phyloP scores from a whole-genome alignment of 2,888 invertebrate species.

The Macrosoma leucophasiata region DNA sequence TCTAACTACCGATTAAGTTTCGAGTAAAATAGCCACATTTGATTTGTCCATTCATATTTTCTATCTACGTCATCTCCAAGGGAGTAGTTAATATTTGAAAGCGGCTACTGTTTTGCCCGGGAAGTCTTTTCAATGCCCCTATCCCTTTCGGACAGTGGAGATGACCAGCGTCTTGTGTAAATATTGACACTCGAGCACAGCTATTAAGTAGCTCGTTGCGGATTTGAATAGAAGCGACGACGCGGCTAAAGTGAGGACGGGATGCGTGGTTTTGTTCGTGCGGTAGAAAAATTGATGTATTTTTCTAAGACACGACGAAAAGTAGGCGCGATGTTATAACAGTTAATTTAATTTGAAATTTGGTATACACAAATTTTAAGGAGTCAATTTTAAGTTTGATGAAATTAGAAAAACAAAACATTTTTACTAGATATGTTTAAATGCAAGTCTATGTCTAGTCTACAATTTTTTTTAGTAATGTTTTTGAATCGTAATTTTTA shows the following conservation, averaged over 20 bases:
- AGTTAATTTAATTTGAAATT: too few species aligned
- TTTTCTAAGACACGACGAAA: too few species aligned
- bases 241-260: slow-evolving; percentile 29
- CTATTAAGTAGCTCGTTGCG: slow-evolving; percentile 67
- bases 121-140: slow-evolving; percentile 37
- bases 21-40: too few species aligned
- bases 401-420: neutral
- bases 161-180: slow-evolving; percentile 63
- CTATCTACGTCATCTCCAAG: slow-evolving; percentile 9
- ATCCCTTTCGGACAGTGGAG: slow-evolving; percentile 52
- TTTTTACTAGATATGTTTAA: too few species aligned
- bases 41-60: slow-evolving; percentile 21
- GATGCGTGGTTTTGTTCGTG: too few species aligned
- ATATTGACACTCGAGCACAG: slow-evolving; percentile 56
- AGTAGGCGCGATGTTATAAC: too few species aligned
- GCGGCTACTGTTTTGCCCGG: slow-evolving; percentile 42
- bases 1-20: too few species aligned
- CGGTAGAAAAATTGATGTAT: too few species aligned
- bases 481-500: too few species aligned
- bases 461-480: too few species aligned
- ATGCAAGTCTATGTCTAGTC: too few species aligned
- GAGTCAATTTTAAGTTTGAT: slow-evolving; percentile 2
- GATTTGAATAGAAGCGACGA: slow-evolving; percentile 58
- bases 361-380: slow-evolving; percentile 18
- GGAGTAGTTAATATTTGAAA: slow-evolving; percentile 40